Evolutionary conservation across 2,888 invertebrate genomes (phyloP), one percentile per base, ranked within the genome.

Genomic region (Hetaerina titia): DNA sequence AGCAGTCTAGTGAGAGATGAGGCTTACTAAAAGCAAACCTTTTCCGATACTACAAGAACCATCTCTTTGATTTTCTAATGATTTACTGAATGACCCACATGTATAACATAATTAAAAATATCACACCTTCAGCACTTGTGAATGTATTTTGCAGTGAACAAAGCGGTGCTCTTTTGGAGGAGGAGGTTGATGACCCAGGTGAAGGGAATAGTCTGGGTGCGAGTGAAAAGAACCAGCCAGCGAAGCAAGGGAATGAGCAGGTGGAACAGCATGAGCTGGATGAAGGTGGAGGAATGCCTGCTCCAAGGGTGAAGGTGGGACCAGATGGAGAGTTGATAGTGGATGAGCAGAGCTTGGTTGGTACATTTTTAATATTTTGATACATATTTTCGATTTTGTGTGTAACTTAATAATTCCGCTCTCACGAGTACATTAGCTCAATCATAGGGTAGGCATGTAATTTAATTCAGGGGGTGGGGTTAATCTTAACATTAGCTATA

Each of bases 261-360:
- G 45, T 45, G 95, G 95, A 58, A 90, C 95, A 22, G 94, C 88
- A 6, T 87, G 95, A 90, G 95, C 95, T 22, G 95, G 95, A 95
- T 25, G 95, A 95, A 64, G 96, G 96, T 56, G 95, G 95, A n/a
- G 96, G 97, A 0, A 97, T 98, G 96, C 98, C 98, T 9, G 98
- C 98, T 0, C 99, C 99, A 0, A 98, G 98, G 96, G 98, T 99
- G 88, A 99, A 98, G 97, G 97, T 99, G 0, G 98, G 98, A 0
- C 98, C 98, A 0, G 98, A 99, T 96, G 99, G 99, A 0, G 98
- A 98, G 96, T 98, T 99, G 95, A 97, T 99, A 95, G 97, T 99
- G 0, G 99, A 99, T 96, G 98, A 99, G 96, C 98, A 98, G 96
- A 99, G 98, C 96, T 97, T 99, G 96, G 98, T 97, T 96, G 96